Conservation (phyloP, 2,113 vertebrate genomes). For the Vulpes vulpes region DNA sequence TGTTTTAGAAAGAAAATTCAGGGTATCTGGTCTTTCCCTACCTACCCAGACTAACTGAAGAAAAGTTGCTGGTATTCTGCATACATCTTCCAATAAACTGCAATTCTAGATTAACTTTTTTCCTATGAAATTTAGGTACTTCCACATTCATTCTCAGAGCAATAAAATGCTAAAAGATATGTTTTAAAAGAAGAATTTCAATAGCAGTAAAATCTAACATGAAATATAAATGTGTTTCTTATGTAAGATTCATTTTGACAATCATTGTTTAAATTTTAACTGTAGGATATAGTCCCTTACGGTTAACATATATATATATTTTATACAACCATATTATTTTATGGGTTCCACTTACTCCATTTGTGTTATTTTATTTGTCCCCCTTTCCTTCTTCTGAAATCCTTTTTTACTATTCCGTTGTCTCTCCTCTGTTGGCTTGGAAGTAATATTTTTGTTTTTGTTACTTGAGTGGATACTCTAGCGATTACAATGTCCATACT, state of each 20-base stretch:
- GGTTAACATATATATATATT: background rate
- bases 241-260: background rate
- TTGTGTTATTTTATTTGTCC: background rate
- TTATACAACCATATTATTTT: background rate
- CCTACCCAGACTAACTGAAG: background rate
- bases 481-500: background rate
- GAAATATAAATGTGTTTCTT: background rate
- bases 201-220: background rate
- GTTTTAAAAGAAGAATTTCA: constrained; percentile 12
- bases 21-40: background rate
- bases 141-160: background rate
- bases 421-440: background rate
- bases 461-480: background rate
- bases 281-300: background rate
- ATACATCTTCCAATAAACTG: background rate
- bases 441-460: background rate
- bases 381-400: background rate
- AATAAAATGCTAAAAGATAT: background rate
- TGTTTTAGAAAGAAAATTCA: background rate
- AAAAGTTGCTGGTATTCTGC: background rate
- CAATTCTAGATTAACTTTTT: background rate
- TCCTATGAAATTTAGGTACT: background rate
- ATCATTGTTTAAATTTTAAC: constrained; percentile 2
- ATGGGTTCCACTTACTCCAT: background rate
- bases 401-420: background rate